Evolutionary conservation across 2,797 vertebrate genomes (phyloP).

Genomic region (Ctenopoma multispine): DNA sequence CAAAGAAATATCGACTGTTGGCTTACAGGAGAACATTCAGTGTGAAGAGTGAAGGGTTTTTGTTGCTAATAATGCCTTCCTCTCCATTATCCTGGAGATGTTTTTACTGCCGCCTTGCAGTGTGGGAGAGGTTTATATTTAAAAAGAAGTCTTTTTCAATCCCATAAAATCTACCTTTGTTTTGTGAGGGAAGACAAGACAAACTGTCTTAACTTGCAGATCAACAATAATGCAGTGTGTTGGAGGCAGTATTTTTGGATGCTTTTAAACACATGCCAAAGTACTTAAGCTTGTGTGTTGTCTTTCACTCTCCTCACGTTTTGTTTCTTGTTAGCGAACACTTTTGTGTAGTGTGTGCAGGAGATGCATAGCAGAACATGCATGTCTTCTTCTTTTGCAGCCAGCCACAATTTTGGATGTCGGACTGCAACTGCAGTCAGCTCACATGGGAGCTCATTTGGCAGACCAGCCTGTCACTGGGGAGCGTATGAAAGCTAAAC

Average conservation of each 20-base stretch:
- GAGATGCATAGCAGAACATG: constrained; percentile 54
- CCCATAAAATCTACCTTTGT: constrained; percentile 45
- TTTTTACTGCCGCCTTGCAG: constrained; percentile 36
- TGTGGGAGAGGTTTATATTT: constrained; percentile 40
- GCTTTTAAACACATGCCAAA: constrained; percentile 27
- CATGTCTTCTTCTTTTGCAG: constrained; percentile 52
- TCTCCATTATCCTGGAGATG: constrained; percentile 51
- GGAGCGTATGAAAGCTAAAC: constrained; percentile 70
- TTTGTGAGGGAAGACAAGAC: constrained; percentile 46
- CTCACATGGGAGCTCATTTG: constrained; percentile 82
- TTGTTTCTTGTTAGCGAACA: constrained; percentile 31
- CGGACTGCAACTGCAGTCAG: constrained; percentile 57
- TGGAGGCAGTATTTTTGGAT: constrained; percentile 7
- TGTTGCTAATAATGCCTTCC: constrained; percentile 62
- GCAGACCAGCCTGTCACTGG: constrained; percentile 61
- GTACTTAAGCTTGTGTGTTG: neutral
- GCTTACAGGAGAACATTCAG: constrained; percentile 50
- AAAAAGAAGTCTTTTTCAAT: constrained; percentile 30
- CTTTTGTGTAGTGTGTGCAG: constrained; percentile 19
- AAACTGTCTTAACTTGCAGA: constrained; percentile 35
- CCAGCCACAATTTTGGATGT: constrained; percentile 61
- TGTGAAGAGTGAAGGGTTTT: constrained; percentile 43
- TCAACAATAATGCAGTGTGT: constrained; percentile 22
- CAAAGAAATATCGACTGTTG: constrained; percentile 75
- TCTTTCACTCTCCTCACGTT: constrained; percentile 13